Base-by-base conservation (phyloP, 1,140 invertebrate species). In the Drosophila yakuba region DNA sequence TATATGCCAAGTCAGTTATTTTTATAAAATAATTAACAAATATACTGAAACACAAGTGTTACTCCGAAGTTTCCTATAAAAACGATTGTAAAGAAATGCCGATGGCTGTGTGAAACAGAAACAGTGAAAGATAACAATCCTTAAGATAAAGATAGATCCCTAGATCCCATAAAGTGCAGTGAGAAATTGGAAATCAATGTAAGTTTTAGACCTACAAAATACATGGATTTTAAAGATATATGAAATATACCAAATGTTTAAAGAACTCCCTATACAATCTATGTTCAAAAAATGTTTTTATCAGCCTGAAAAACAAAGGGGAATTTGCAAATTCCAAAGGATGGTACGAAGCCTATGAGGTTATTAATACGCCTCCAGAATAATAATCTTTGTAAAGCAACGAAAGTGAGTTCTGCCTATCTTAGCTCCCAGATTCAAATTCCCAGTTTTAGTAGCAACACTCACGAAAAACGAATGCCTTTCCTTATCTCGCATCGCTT, bases 381-480 rank as follows among this genome's bases (percentile, higher is more conserved):
- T 32, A 32, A 48, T n/a, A 25, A 8, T 48, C 14, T 35, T 36
- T 67, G n/a, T 7, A 28, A 51, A n/a, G 12, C 38, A 38, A 54
- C 17, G 48, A 76, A 76, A 76, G 72, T 59, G 61, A 75, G 73
- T 50, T 38, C 6, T 35, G 32, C 32, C 44, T 35, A 20, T 39
- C 36, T 23, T 62, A 74, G 69, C 43, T 51, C 36, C 62, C 56
- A 67, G 57, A 80, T 63, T 76, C 23, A 41, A 60, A 39, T 47
- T 51, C 56, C 20, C 55, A 36, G 32, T 52, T 50, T 75, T 51
- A 25, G 35, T 14, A 35, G 15, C 1, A 20, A 55, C 20, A 38
- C 32, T 28, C 58, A 48, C 44, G 20, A 47, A 45, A 69, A 47
- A 47, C 35, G n/a, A 50, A 45, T 43, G 39, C 5, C 44, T 10